phyloP scores from a whole-genome alignment of 2,888 invertebrate genomes.

The Epirrhoe alternata region DNA sequence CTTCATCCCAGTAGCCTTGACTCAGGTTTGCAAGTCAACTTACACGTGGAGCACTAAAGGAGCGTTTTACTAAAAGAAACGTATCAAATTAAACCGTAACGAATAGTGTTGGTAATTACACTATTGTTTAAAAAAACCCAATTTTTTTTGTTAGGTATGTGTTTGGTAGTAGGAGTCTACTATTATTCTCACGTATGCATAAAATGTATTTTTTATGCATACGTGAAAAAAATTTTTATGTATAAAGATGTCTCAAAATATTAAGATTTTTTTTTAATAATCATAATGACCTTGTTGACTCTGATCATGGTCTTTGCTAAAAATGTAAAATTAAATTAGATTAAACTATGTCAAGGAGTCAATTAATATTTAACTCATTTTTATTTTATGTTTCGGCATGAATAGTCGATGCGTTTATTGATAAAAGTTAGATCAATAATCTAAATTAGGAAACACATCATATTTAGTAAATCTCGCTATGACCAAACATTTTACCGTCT shows the following conservation, averaged over 20 bases:
- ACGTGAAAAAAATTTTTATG: too few species aligned
- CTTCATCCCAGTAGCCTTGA: slow-evolving; percentile 54
- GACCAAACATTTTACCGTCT: too few species aligned
- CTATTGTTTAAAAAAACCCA: too few species aligned
- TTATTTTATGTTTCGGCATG: slow-evolving; percentile 5
- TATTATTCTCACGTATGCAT: too few species aligned
- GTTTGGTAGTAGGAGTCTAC: too few species aligned
- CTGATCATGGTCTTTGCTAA: slow-evolving; percentile 22
- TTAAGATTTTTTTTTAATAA: neutral
- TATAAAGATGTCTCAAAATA: too few species aligned
- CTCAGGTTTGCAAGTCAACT: slow-evolving; percentile 55
- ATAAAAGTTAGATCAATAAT: too few species aligned
- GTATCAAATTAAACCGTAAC: neutral
- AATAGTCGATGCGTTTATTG: neutral
- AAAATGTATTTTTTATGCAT: too few species aligned
- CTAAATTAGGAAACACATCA: too few species aligned
- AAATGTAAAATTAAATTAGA: slow-evolving; percentile 15
- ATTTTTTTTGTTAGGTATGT: too few species aligned
- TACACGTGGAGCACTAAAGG: slow-evolving; percentile 57
- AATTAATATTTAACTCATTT: slow-evolving; percentile 7
- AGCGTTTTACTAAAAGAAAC: slow-evolving; percentile 17
- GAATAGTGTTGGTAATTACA: too few species aligned
- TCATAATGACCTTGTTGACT: slow-evolving; percentile 8
- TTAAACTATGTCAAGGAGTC: slow-evolving; percentile 25
- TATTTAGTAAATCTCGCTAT: too few species aligned